Percentiles rank a stretch among this genome's conserved stretches.
These are phyloP conservation scores for Leptobrachium ailaonicum DNA, from an alignment of 2,113 vertebrate genomes.

Conservation along the genomic window DNA sequence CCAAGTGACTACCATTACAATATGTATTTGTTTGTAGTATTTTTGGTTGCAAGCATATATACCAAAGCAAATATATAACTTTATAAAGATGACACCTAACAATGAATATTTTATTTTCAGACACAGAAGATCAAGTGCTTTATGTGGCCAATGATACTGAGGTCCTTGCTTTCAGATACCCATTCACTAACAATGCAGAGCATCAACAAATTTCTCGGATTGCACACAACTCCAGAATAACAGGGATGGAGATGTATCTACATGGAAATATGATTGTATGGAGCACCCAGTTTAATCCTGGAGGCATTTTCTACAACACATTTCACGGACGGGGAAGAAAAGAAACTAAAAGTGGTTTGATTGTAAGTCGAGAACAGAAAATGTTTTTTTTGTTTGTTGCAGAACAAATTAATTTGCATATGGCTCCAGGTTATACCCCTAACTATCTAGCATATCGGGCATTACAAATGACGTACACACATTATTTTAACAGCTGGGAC, in stretches of 20 bases:
- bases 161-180: constrained; percentile 98
- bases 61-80: no score
- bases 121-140: constrained; percentile 97
- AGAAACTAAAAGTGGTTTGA: constrained; percentile 85
- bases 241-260: constrained; percentile 92
- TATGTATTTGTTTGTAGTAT: no score
- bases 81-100: background rate
- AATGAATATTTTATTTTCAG: constrained; percentile 66
- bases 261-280: constrained; percentile 96
- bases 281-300: constrained; percentile 98
- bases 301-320: constrained; percentile 95
- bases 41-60: no score
- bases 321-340: constrained; percentile 81
- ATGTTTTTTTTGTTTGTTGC: no score
- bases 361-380: constrained; percentile 77
- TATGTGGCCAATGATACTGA: constrained; percentile 99
- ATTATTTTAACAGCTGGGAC: no score
- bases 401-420: no score
- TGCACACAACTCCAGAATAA: constrained; percentile 96
- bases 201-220: constrained; percentile 92
- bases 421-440: no score
- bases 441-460: no score
- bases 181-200: constrained; percentile 94
- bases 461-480: no score
- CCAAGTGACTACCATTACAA: no score